A percentile compares a stretch with the other conserved stretches of the same genome.
phyloP scores from a whole-genome alignment of 1,140 invertebrate genomes.

The Drosophila watanabei region DNA sequence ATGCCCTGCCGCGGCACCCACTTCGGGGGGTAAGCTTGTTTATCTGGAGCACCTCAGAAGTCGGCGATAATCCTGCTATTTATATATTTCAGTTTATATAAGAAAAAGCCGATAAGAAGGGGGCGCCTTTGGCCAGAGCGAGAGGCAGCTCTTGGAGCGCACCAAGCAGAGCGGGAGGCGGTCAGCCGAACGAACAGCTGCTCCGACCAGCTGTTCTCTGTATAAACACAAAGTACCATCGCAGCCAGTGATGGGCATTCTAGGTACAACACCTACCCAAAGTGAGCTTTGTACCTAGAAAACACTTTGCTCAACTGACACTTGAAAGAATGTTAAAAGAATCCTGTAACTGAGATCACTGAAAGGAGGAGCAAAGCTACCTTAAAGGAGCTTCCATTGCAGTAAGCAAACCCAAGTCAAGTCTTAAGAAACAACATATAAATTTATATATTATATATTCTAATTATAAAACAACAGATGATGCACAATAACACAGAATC shows the following conservation, averaged over 20 bases:
- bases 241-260: neutral
- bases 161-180: conserved; percentile 17
- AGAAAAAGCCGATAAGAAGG: conserved; percentile 24
- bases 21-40: neutral
- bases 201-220: conserved; percentile 2
- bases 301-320: neutral
- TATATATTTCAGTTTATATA: conserved; percentile 22
- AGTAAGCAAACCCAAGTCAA: neutral
- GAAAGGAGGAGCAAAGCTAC: neutral
- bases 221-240: neutral
- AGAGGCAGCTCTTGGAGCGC: neutral
- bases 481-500: neutral
- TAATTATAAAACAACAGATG: neutral
- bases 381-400: neutral
- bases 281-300: conserved; percentile 1
- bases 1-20: neutral
- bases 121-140: conserved; percentile 10
- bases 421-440: neutral
- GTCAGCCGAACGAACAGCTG: conserved; percentile 13
- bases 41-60: conserved; percentile 7
- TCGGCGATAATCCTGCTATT: conserved; percentile 8
- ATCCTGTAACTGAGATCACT: neutral
- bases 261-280: neutral
- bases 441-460: conserved; percentile 4
- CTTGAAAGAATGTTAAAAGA: neutral